Evolutionary conservation across 2,113 vertebrate species (phyloP).

Genomic region (Ranitomeya imitator): DNA sequence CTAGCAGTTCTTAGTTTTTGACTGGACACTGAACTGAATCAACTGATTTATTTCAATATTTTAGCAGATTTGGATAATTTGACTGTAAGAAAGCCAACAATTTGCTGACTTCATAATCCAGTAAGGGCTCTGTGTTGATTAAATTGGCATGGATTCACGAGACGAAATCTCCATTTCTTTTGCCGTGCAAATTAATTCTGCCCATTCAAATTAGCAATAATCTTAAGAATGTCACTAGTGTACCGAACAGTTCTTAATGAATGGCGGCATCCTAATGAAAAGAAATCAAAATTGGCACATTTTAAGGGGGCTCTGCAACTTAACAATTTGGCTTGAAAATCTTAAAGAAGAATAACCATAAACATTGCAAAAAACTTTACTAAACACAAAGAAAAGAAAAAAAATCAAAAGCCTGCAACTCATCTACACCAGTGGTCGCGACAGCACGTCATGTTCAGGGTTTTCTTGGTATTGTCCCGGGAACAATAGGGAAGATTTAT

Average conservation of each 20-base stretch:
- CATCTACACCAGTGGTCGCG: not conserved
- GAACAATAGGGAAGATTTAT: too few relatives aligned
- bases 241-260: not conserved
- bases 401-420: not conserved
- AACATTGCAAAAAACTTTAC: not conserved
- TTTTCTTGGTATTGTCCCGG: not conserved
- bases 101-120: conserved; percentile 39
- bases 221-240: conserved; percentile 2
- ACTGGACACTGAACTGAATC: not conserved
- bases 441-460: not conserved
- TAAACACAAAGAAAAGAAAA: not conserved
- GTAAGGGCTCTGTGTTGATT: conserved; percentile 26
- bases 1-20: not conserved
- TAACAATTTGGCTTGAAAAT: not conserved
- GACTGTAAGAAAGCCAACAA: conserved; percentile 30
- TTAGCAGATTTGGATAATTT: conserved; percentile 27
- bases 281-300: not conserved
- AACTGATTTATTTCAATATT: conserved; percentile 13
- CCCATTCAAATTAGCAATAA: conserved; percentile 25
- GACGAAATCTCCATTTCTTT: conserved; percentile 21
- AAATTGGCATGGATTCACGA: conserved; percentile 29
- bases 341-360: not conserved
- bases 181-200: conserved; percentile 34
- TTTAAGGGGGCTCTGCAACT: not conserved
- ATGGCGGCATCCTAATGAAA: not conserved